phyloP scores from a whole-genome alignment of 2,113 vertebrate genomes.

The human (Homo sapiens) region DNA sequence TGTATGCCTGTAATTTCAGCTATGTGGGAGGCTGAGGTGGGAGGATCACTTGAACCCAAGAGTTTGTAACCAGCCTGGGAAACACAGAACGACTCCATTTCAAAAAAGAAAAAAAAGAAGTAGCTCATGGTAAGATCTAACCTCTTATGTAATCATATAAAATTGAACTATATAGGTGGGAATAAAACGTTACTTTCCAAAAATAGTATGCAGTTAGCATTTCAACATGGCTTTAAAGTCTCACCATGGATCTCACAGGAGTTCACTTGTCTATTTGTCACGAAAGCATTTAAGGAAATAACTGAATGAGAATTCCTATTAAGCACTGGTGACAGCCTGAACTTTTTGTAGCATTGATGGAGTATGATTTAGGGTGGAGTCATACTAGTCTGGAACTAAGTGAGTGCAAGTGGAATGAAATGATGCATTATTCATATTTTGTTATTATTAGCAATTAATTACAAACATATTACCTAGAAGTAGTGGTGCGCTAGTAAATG shows the following conservation, averaged over 20 bases:
- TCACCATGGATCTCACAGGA: background rate
- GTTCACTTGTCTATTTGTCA: background rate
- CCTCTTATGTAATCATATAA: background rate
- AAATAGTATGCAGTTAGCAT: background rate
- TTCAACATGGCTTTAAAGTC: background rate
- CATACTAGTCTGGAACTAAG: background rate
- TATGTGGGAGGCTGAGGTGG: background rate
- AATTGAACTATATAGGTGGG: background rate
- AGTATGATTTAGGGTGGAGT: background rate
- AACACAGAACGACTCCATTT: background rate
- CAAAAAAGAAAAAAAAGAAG: background rate
- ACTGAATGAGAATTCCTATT: background rate
- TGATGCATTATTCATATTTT: constrained; percentile 34
- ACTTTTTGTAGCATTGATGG: background rate
- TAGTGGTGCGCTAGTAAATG: constrained; percentile 11
- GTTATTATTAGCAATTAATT: constrained; percentile 40
- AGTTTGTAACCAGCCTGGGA: background rate
- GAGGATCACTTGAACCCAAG: too few relatives aligned
- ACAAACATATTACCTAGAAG: background rate
- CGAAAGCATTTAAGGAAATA: constrained; percentile 15
- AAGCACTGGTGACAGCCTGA: background rate
- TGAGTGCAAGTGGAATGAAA: background rate
- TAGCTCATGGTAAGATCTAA: background rate
- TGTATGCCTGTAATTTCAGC: background rate
- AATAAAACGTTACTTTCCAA: constrained; percentile 16